Conservation (phyloP, 1,140 invertebrate species). For the Marisa cornuarietis region DNA sequence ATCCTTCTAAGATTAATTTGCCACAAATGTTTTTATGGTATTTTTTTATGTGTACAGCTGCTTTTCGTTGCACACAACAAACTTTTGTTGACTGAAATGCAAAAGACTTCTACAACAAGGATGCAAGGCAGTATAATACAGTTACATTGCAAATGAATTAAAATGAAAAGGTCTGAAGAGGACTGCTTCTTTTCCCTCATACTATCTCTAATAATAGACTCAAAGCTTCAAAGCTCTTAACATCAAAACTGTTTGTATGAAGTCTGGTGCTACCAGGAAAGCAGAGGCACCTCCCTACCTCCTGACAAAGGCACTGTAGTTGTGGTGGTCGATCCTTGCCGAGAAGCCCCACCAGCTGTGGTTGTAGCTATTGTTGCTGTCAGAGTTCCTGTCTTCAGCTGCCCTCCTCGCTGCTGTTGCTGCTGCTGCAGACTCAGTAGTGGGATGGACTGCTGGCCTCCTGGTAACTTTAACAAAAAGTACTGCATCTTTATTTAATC, state of each 20-base stretch:
- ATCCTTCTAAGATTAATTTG: too few relatives aligned
- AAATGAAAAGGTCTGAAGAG: too few relatives aligned
- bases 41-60: too few relatives aligned
- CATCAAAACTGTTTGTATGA: background rate
- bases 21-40: too few relatives aligned
- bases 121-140: too few relatives aligned
- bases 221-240: background rate
- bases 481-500: background rate
- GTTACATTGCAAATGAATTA: too few relatives aligned
- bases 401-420: constrained; percentile 36
- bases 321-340: constrained; percentile 20
- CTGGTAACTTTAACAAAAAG: constrained; percentile 29
- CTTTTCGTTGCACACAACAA: too few relatives aligned
- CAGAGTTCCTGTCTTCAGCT: constrained; percentile 24
- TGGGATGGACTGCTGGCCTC: constrained; percentile 48
- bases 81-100: too few relatives aligned
- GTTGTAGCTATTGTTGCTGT: constrained; percentile 23
- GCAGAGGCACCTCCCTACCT: constrained; percentile 18
- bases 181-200: background rate
- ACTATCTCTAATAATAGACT: background rate
- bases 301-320: constrained; percentile 36
- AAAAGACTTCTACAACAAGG: too few relatives aligned
- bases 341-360: constrained; percentile 11
- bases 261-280: background rate
- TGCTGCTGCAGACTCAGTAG: constrained; percentile 39